A percentile compares a stretch with the other conserved stretches of the same genome.
phyloP scores from a whole-genome alignment of 2,113 vertebrate species.

The Cavia aperea region DNA sequence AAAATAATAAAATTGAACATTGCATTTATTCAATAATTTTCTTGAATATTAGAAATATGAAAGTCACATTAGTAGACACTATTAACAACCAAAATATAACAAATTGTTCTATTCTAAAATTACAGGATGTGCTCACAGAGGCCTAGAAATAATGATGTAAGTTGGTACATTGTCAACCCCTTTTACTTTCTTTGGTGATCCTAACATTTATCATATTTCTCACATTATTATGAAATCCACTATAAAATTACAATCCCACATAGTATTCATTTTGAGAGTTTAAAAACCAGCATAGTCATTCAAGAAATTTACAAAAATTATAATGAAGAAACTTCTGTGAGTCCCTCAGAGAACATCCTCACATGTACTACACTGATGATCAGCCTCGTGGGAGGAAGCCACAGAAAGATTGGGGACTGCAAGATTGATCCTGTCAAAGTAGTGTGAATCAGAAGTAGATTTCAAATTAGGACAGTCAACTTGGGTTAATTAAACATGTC shows the following conservation, averaged over 20 bases:
- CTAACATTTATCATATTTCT: neutral
- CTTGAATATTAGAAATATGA: neutral
- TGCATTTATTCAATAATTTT: constrained; percentile 1
- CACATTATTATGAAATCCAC: neutral
- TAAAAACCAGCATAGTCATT: neutral
- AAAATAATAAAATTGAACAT: neutral
- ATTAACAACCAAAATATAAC: neutral
- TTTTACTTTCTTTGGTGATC: neutral
- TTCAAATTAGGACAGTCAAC: neutral
- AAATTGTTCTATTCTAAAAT: neutral
- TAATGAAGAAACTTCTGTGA: neutral
- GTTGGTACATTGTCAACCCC: neutral
- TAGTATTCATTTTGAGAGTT: neutral
- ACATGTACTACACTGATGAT: neutral
- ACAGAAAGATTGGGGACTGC: neutral
- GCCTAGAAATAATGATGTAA: neutral
- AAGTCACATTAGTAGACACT: neutral
- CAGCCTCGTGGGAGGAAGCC: neutral
- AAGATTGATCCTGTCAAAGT: neutral
- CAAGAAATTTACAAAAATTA: neutral
- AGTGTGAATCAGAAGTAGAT: neutral
- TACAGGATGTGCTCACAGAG: neutral
- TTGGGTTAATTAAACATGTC: neutral
- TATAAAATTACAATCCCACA: neutral
- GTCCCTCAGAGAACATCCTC: neutral